Evolutionary conservation across 2,797 vertebrate species (phyloP), one percentile per base, ranked within the genome.

Genomic region (Lerista edwardsae): DNA sequence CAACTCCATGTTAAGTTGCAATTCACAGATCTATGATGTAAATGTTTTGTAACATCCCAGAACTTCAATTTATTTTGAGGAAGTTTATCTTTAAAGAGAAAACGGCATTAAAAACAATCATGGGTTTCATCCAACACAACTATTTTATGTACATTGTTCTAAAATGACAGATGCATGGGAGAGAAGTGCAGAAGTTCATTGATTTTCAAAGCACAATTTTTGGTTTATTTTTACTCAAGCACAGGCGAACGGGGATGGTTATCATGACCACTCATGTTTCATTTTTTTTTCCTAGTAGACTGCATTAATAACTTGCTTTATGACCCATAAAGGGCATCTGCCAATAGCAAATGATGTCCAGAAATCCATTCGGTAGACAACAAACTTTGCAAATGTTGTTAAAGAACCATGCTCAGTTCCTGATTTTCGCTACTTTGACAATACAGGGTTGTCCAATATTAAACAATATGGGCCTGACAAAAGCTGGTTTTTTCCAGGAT

Each of bases 381-480:
- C 44, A 64, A 21, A 80, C 62, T 75, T 75, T 1, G 19, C 62
- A 86, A 81, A 57, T 15, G 2, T 25, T 82, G n/a, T 31, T 31
- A 68, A 72, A 69, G 59, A 69, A 59, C 81, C 64, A 31, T 75
- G 25, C 4, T 86, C 3, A 0, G 14, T n/a, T 41, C 15, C 9
- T 88, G 80, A 71, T 91, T 82, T 59, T 75, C 89, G 86, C 85
- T 82, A 55, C 44, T 89, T 85, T 77, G 62, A 72, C 67, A 62
- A 80, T 59, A 75, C 0, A n/a, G 88, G 31, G 51, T 80, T 3
- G 57, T 1, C 0, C 55, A 81, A 31, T 80, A 86, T 0, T 29
- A 51, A 6, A 85, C 21, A 71, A 84, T 90, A 81, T 41, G 34
- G 2, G 3, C 67, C 73, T 87, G 75, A 87, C 21, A 91, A 51